Conservation (phyloP, 1,140 invertebrate species). For the Magallana ariakensis region DNA sequence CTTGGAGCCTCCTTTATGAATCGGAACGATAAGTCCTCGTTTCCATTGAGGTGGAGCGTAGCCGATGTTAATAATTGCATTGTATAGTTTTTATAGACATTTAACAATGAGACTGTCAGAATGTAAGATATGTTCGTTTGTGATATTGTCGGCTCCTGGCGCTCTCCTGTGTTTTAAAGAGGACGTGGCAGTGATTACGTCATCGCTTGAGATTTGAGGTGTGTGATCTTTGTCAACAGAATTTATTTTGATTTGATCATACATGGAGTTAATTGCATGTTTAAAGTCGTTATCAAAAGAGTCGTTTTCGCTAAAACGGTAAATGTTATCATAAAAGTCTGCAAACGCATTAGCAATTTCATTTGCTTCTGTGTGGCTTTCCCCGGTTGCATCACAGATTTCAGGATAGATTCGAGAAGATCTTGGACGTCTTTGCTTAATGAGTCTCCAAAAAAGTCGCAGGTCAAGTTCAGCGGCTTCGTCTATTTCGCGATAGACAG, state of each 20-base stretch:
- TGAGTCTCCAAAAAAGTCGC: too few species aligned
- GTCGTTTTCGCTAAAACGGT: neutral
- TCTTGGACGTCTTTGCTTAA: neutral
- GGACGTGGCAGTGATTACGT: too few species aligned
- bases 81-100: too few species aligned
- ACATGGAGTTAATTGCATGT: neutral
- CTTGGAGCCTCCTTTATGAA: too few species aligned
- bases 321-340: neutral
- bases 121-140: too few species aligned
- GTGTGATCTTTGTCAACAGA: too few species aligned
- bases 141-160: too few species aligned
- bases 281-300: neutral
- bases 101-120: too few species aligned
- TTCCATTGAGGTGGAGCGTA: constrained; percentile 33
- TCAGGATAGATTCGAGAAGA: neutral
- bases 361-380: neutral
- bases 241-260: neutral
- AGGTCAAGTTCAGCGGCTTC: too few species aligned
- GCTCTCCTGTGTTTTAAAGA: too few species aligned
- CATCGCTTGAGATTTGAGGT: too few species aligned
- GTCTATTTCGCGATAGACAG: too few species aligned
- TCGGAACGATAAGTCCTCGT: constrained; percentile 33
- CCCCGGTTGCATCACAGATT: neutral
- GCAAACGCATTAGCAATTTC: constrained; percentile 14
- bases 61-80: constrained; percentile 41